Evolutionary conservation across 2,888 invertebrate genomes (phyloP).

Genomic region (Branchellion lobata): DNA sequence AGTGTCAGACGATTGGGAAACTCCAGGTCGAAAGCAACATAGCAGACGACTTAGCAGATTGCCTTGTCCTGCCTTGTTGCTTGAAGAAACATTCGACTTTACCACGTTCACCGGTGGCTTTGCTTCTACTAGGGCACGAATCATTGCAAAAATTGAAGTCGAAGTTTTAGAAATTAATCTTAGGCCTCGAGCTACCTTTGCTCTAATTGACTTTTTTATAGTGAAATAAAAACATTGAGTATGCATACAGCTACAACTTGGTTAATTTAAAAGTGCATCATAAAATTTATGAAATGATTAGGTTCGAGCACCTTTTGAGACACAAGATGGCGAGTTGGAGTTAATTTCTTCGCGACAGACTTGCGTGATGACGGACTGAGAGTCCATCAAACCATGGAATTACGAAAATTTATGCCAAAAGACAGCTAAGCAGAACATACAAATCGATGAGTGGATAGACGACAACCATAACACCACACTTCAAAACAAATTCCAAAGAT

Average conservation of each 20-base stretch:
- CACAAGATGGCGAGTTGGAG: slow-evolving; percentile 12
- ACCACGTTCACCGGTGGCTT: not conserved
- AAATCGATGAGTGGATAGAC: not conserved
- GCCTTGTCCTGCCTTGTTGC: not conserved
- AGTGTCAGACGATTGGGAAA: slow-evolving; percentile 4
- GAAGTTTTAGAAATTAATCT: not conserved
- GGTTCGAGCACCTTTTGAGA: slow-evolving; percentile 26
- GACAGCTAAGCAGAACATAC: slow-evolving; percentile 8
- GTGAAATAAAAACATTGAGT: no score
- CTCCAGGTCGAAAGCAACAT: slow-evolving; percentile 42
- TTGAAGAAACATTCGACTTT: slow-evolving; percentile 8
- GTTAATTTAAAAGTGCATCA: no score
- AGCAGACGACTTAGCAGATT: slow-evolving; percentile 39
- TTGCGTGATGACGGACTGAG: slow-evolving; percentile 44
- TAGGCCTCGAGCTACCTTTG: no score
- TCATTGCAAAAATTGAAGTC: not conserved
- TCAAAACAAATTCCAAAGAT: not conserved
- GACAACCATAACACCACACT: not conserved
- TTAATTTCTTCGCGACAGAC: slow-evolving; percentile 40
- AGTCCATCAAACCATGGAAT: slow-evolving; percentile 42
- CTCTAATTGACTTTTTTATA: no score
- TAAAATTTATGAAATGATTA: not conserved
- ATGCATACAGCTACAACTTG: no score
- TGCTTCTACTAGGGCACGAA: slow-evolving; percentile 13
- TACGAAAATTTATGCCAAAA: not conserved